Conservation (phyloP, 1,140 invertebrate species). For the Drosophila pallidifrons region DNA sequence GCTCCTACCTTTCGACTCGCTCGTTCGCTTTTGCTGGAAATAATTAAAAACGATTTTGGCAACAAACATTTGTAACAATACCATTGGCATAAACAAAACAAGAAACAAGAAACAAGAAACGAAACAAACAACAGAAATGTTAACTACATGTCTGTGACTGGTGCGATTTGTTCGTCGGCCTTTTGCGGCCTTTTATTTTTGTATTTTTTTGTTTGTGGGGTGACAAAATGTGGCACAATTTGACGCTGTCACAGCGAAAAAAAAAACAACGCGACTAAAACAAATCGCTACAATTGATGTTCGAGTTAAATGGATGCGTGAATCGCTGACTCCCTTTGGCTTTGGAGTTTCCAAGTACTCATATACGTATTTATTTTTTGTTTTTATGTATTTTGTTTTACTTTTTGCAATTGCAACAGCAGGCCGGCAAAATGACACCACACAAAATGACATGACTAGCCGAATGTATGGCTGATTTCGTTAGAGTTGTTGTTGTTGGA, state of each 20-base stretch:
- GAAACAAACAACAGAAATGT: conserved; percentile 17
- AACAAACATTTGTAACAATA: conserved; percentile 66
- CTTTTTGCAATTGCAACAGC: conserved; percentile 67
- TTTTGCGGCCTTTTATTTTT: conserved; percentile 33
- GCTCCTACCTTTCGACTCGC: background rate
- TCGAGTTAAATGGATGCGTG: conserved; percentile 30
- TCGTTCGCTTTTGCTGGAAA: conserved; percentile 58
- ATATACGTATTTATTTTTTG: too few relatives aligned
- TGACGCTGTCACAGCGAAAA: conserved; percentile 61
- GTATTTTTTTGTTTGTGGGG: conserved; percentile 7
- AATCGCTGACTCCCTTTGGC: conserved; percentile 12
- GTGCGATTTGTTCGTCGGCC: background rate
- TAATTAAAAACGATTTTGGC: conserved; percentile 67
- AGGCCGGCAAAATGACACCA: conserved; percentile 40
- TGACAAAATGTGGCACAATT: conserved; percentile 80
- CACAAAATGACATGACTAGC: conserved; percentile 31
- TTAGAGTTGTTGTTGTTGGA: conserved; percentile 4
- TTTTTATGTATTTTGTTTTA: conserved; percentile 36
- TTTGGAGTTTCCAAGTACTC: conserved; percentile 50
- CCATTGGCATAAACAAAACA: conserved; percentile 56
- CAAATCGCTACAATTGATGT: conserved; percentile 25
- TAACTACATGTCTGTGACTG: conserved; percentile 31
- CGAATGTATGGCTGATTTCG: conserved; percentile 9
- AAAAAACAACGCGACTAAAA: conserved; percentile 32
- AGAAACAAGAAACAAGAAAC: conserved; percentile 30